Evolutionary conservation across 2,797 vertebrate genomes (phyloP).

Genomic region (Poliocrania exsul): DNA sequence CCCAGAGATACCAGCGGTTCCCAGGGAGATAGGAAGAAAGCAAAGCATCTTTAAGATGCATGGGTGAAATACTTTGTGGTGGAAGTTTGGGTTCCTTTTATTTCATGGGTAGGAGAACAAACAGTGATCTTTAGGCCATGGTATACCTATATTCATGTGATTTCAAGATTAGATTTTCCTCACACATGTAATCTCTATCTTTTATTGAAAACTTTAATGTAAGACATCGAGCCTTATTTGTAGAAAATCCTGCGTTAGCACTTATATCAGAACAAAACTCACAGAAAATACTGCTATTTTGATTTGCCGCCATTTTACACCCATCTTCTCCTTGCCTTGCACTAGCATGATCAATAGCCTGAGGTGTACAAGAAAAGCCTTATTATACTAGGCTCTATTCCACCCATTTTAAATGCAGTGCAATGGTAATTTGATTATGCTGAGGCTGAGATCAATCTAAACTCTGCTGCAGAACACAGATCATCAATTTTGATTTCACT

Average conservation of each 20-base stretch:
- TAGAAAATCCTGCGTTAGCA: not conserved
- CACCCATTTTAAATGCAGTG: not conserved
- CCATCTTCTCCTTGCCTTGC: not conserved
- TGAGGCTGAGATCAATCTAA: slow-evolving; percentile 52
- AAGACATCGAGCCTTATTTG: not conserved
- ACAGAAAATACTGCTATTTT: not conserved
- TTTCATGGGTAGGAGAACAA: not conserved
- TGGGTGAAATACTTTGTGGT: not conserved
- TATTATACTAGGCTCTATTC: not conserved
- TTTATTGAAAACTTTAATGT: not conserved
- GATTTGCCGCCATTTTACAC: slow-evolving; percentile 8
- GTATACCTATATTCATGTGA: not conserved
- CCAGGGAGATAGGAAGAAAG: not conserved
- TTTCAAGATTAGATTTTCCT: not conserved
- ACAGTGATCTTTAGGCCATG: not conserved
- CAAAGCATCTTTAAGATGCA: not conserved
- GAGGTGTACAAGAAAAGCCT: not conserved
- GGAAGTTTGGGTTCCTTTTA: not conserved
- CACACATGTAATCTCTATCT: not conserved
- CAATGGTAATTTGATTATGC: slow-evolving; percentile 49
- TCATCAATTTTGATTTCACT: slow-evolving; percentile 64
- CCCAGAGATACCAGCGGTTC: slow-evolving; percentile 12
- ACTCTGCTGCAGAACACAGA: slow-evolving; percentile 38
- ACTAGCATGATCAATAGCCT: not conserved
- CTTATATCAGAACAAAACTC: not conserved